A percentile compares a stretch with the other conserved stretches of the same genome.
These are phyloP conservation scores for Aphelocoma californica DNA, from an alignment of 2,797 vertebrate genomes.

Conservation along the genomic window DNA sequence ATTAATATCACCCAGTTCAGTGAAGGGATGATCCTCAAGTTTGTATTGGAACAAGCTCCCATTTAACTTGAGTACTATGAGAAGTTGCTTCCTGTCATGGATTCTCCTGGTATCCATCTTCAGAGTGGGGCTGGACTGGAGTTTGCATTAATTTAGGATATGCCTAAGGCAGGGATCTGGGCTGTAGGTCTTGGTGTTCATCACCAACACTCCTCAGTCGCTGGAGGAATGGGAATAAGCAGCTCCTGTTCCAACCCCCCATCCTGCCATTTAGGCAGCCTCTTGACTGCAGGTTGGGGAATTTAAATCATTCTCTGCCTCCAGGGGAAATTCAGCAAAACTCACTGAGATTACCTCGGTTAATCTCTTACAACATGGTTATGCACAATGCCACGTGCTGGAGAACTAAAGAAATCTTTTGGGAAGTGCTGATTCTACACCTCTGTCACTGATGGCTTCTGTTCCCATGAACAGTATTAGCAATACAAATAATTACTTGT, in stretches of 20 bases:
- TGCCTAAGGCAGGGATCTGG: background rate
- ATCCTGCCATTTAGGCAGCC: background rate
- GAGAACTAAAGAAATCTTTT: background rate
- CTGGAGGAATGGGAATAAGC: background rate
- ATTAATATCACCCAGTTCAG: background rate
- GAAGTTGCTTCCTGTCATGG: background rate
- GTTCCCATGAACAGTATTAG: background rate
- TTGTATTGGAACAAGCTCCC: background rate
- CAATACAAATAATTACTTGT: background rate
- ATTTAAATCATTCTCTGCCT: background rate
- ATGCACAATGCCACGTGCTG: background rate
- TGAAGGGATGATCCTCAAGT: background rate
- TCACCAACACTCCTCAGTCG: background rate
- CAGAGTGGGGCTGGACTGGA: background rate
- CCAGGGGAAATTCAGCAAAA: background rate
- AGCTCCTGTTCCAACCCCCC: background rate
- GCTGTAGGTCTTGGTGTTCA: background rate
- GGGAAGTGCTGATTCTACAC: background rate
- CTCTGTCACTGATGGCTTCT: background rate
- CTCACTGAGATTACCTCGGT: background rate
- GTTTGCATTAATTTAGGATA: accelerated
- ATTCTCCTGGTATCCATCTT: background rate
- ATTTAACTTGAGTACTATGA: accelerated
- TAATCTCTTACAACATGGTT: background rate
- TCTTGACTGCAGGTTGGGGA: background rate